Conservation (phyloP, 2,797 vertebrate species). For the Melanotaenia parkinsoni region DNA sequence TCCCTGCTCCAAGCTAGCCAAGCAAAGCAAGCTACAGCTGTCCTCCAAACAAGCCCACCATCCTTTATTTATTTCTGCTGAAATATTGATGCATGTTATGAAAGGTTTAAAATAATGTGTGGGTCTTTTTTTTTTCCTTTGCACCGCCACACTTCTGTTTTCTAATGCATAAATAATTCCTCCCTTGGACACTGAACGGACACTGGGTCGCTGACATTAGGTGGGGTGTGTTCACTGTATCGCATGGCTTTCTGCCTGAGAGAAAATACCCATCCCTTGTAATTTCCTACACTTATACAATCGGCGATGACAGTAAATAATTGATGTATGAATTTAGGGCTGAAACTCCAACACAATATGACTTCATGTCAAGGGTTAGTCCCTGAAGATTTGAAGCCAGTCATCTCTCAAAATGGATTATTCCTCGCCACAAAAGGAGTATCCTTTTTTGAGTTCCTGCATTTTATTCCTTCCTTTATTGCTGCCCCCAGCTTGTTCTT, state of each 20-base stretch:
- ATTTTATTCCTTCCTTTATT: constrained; percentile 74
- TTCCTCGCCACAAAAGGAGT: constrained; percentile 80
- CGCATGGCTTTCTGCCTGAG: constrained; percentile 99
- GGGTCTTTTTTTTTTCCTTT: constrained; percentile 84
- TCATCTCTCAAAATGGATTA: constrained; percentile 95
- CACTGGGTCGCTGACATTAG: constrained; percentile 89
- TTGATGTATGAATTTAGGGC: constrained; percentile 99
- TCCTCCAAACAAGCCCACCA: constrained; percentile 98
- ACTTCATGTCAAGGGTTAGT: constrained; percentile 99
- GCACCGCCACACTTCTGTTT: constrained; percentile 88
- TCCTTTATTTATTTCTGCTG: constrained; percentile 99
- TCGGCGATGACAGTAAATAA: constrained; percentile 96
- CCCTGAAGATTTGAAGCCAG: constrained; percentile 95
- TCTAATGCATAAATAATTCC: constrained; percentile 99
- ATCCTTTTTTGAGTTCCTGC: constrained; percentile 45
- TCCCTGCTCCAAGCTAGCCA: constrained; percentile 87
- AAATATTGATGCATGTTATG: constrained; percentile 99
- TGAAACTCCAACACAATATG: constrained; percentile 99
- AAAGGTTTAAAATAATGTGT: constrained; percentile 99
- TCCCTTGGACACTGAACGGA: constrained; percentile 88
- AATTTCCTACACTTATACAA: constrained; percentile 99
- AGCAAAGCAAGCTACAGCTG: constrained; percentile 96
- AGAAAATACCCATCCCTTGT: constrained; percentile 97
- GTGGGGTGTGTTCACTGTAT: constrained; percentile 92
- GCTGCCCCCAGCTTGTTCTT: constrained; percentile 6